Percentiles rank a stretch among this genome's conserved stretches.
These are phyloP conservation scores for Pagetopsis macropterus DNA, from an alignment of 2,797 vertebrate species.

Conservation along the genomic window DNA sequence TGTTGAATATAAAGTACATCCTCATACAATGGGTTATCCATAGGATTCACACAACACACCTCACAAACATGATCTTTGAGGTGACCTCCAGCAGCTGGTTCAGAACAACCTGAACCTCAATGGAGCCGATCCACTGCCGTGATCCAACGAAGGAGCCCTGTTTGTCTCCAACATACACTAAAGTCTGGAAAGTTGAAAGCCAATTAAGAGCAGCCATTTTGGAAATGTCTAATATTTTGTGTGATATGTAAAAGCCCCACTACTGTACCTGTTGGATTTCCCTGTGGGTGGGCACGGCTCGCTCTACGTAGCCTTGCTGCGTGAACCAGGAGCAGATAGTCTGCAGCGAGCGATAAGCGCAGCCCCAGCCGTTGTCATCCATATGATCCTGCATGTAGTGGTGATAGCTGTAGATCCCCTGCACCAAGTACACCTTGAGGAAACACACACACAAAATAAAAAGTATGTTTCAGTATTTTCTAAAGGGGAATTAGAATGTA, in stretches of 20 bases:
- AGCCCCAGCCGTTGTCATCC: conserved; percentile 97
- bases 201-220: neutral
- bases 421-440: conserved; percentile 86
- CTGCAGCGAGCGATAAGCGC: conserved; percentile 96
- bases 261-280: conserved; percentile 92
- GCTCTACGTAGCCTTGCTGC: conserved; percentile 91
- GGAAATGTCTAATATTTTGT: neutral
- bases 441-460: neutral
- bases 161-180: conserved; percentile 94
- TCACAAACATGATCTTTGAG: conserved; percentile 96
- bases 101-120: conserved; percentile 93
- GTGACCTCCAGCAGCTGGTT: conserved; percentile 91
- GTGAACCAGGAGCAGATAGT: conserved; percentile 98
- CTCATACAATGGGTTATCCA: neutral
- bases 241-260: neutral
- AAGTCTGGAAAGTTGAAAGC: conserved; percentile 80
- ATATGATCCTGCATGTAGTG: conserved; percentile 96
- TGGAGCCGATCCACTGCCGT: conserved; percentile 95
- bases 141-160: conserved; percentile 90
- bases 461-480: neutral
- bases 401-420: conserved; percentile 92
- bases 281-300: conserved; percentile 88
- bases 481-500: neutral
- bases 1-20: neutral
- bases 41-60: conserved; percentile 74